Evolutionary conservation across 2,113 vertebrate genomes (phyloP).

Genomic region (Rhinolophus sinicus): DNA sequence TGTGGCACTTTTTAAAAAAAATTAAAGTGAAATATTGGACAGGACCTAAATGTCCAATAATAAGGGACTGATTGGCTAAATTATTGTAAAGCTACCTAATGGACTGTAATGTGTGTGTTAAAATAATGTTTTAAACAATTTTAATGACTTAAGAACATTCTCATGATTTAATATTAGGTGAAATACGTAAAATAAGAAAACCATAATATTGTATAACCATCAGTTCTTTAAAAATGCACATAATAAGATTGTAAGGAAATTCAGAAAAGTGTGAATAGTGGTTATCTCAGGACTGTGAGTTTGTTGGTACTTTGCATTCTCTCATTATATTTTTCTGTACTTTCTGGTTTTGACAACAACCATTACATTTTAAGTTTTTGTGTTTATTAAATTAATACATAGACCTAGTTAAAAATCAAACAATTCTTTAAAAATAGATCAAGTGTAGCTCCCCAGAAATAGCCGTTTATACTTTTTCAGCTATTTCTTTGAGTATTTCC

Average conservation of each 20-base stretch:
- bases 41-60: conserved; percentile 63
- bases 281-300: background rate
- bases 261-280: background rate
- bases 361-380: background rate
- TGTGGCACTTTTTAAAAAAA: conserved; percentile 46
- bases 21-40: conserved; percentile 62
- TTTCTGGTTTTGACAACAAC: conserved; percentile 6
- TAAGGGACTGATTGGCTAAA: conserved; percentile 51
- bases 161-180: conserved; percentile 46
- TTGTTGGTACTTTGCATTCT: background rate
- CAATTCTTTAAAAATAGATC: background rate
- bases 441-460: background rate
- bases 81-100: conserved; percentile 71
- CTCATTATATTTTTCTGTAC: background rate
- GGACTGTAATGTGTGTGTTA: conserved; percentile 64
- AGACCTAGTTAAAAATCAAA: background rate
- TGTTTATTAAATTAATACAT: conserved; percentile 16
- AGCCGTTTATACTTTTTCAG: background rate
- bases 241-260: conserved; percentile 5
- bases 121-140: conserved; percentile 57
- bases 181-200: conserved; percentile 58
- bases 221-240: conserved; percentile 33
- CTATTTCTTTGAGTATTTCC: background rate
- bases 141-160: conserved; percentile 62
- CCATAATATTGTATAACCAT: background rate